These are phyloP conservation scores for Sander vitreus DNA, from an alignment of 2,113 vertebrate genomes.

Conservation along the genomic window DNA sequence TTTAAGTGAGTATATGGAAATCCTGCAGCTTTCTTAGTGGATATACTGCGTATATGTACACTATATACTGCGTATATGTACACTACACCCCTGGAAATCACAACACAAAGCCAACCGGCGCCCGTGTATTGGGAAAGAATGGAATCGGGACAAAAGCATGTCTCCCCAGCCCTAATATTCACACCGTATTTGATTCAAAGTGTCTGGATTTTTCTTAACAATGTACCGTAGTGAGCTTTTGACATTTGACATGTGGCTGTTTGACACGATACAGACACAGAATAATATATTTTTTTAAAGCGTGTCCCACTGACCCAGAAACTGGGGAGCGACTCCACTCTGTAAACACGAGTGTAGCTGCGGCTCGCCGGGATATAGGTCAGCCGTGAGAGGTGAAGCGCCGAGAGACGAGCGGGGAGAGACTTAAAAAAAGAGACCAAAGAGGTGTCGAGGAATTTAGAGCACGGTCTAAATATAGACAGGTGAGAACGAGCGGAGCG, in stretches of 20 bases:
- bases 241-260: slow-evolving; percentile 52
- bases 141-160: too few species aligned
- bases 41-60: too few species aligned
- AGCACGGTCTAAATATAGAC: slow-evolving; percentile 55
- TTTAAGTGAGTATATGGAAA: too few species aligned
- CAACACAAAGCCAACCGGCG: too few species aligned
- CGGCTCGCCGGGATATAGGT: slow-evolving; percentile 76
- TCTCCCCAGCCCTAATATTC: too few species aligned
- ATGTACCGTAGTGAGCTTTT: slow-evolving; percentile 41
- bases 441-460: slow-evolving; percentile 27
- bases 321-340: slow-evolving; percentile 57
- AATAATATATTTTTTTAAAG: slow-evolving; percentile 53
- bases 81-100: too few species aligned
- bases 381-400: slow-evolving; percentile 59
- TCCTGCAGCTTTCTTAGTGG: too few species aligned
- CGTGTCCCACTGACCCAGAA: slow-evolving; percentile 85
- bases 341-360: slow-evolving; percentile 64
- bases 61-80: too few species aligned
- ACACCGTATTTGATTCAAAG: background rate
- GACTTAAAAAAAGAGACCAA: slow-evolving; percentile 20
- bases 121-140: too few species aligned
- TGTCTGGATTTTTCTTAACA: background rate
- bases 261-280: slow-evolving; percentile 30
- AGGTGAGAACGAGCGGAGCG: slow-evolving; percentile 31
- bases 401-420: slow-evolving; percentile 19